A percentile compares a stretch with the other conserved stretches of the same genome.
Evolutionary conservation across 64 coral and sea anemone species (phyloP).

Genomic region (Montipora sp.): DNA sequence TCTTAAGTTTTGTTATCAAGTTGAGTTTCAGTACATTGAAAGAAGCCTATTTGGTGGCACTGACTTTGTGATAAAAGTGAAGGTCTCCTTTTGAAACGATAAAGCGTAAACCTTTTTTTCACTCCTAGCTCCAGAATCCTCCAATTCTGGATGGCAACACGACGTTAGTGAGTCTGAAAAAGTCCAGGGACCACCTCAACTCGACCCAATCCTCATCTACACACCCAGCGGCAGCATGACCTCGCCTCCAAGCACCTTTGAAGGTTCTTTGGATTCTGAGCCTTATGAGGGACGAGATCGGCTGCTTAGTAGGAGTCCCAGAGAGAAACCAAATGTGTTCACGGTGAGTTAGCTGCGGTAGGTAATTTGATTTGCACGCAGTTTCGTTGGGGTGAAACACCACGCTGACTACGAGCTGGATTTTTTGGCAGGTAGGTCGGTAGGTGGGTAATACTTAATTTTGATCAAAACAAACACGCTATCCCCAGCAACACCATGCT

Average conservation of each 20-base stretch:
- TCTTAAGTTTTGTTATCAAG: too few species aligned
- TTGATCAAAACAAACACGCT: too few species aligned
- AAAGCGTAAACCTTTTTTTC: background rate
- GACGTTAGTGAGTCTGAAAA: background rate
- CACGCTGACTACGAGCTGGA: too few species aligned
- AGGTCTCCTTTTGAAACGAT: too few species aligned
- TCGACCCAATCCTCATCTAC: constrained; percentile 16
- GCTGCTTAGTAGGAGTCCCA: constrained; percentile 64
- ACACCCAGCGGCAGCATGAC: constrained; percentile 1
- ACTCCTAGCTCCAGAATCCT: background rate
- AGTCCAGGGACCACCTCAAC: background rate
- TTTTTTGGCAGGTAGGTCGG: too few species aligned
- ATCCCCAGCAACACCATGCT: too few species aligned
- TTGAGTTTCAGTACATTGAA: too few species aligned
- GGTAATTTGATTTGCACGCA: too few species aligned
- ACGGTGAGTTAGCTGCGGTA: constrained; percentile 19
- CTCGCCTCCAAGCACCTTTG: constrained; percentile 12
- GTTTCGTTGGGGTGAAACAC: too few species aligned
- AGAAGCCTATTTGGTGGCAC: too few species aligned
- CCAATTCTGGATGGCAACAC: background rate
- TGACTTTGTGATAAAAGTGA: too few species aligned
- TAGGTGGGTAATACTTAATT: too few species aligned
- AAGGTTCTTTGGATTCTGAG: constrained; percentile 25
- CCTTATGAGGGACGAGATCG: constrained; percentile 21
- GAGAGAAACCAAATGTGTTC: constrained; percentile 46